Evolutionary conservation across 2,797 vertebrate genomes (phyloP), one percentile per base, ranked within the genome.

Genomic region (Mus minutoides): DNA sequence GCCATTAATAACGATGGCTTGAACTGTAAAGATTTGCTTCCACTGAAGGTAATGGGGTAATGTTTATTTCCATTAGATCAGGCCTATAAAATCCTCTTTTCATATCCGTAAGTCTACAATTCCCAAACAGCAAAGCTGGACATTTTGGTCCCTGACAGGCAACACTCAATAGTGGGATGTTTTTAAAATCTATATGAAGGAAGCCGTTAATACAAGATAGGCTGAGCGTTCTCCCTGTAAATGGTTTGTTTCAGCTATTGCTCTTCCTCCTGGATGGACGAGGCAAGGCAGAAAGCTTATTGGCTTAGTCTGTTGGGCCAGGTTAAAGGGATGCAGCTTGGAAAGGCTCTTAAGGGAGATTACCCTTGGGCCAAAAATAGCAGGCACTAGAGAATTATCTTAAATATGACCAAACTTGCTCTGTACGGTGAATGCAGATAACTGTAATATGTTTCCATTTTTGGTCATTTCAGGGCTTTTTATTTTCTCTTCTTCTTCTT

Each of bases 321-420:
- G 99, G 99, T 99, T 99, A 99, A 99, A 99, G 99, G 98, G 99
- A 99, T 98, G 99, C 98, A 98, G 98, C n/a, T 97, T 98, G 98
- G 98, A 99, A 99, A 99, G 98, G 98, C 99, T 99, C 99, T 99
- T 99, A 99, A 97, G 98, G 98, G 98, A 99, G 99, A 99, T 99
- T 99, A 99, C 99, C 98, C 99, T 98, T 97, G 97, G 98, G 98
- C 99, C 99, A 99, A 99, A 99, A 99, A 99, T 99, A 99, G 99
- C 98, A 98, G 95, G 97, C 98, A 98, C 98, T 98, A 99, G 98
- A 99, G 98, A 99, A 99, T 99, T 99, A 99, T 99, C 98, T 99
- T 98, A 98, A 98, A 99, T 98, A 98, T 97, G 97, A 98, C 98
- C 98, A 98, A 99, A 99, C 98, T 99, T 98, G 98, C 98, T 98